Percentiles rank a stretch among this genome's conserved stretches.
Conservation (phyloP, 1,140 invertebrate species). For the Euglossa dilemma region DNA sequence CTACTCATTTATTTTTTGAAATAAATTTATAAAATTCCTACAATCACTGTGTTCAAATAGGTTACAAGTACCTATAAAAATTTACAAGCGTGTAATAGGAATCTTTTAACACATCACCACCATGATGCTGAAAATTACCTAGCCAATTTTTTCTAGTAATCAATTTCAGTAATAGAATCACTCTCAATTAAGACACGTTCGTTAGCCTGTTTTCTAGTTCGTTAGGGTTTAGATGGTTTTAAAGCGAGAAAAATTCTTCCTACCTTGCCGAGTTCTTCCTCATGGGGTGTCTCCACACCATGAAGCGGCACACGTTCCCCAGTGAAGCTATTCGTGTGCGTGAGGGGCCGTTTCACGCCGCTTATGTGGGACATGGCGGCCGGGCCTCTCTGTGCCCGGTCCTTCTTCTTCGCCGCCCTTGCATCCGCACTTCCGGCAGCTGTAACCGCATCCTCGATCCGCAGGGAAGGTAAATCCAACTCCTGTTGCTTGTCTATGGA, state of each 20-base stretch:
- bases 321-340: conserved; percentile 95
- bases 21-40: too few relatives aligned
- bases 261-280: conserved; percentile 93
- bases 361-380: conserved; percentile 94
- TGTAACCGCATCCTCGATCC: conserved; percentile 88
- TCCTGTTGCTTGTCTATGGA: conserved; percentile 96
- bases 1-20: too few relatives aligned
- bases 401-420: conserved; percentile 84
- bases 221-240: not conserved
- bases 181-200: not conserved
- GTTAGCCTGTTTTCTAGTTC: not conserved
- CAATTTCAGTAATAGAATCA: not conserved
- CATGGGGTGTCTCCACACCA: conserved; percentile 95
- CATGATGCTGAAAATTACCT: not conserved
- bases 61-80: too few relatives aligned
- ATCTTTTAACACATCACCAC: not conserved
- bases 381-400: conserved; percentile 83
- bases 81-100: too few relatives aligned
- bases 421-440: conserved; percentile 80
- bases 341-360: conserved; percentile 93
- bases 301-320: conserved; percentile 93
- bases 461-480: conserved; percentile 93
- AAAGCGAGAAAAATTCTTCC: not conserved
- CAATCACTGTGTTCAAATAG: too few relatives aligned
- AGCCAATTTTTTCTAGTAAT: too few relatives aligned